Conservation (phyloP, 2,113 vertebrate species). For the Panthera leo region DNA sequence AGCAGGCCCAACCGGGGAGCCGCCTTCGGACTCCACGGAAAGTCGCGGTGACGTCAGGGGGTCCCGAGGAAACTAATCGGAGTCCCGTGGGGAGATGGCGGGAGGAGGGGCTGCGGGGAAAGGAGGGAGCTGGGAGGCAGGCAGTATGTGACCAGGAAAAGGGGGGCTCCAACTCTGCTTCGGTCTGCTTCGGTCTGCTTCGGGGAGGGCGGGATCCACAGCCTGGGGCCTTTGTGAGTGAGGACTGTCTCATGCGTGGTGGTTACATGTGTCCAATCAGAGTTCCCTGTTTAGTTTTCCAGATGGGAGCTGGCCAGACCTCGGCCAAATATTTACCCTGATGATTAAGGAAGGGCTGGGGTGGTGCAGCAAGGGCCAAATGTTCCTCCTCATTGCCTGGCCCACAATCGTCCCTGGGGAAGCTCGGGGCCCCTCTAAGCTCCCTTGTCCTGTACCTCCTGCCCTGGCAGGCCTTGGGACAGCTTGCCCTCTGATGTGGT, state of each 20-base stretch:
- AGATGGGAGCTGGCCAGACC: neutral
- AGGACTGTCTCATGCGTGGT: neutral
- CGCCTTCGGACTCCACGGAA: neutral
- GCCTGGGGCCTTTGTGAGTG: neutral
- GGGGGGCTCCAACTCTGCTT: neutral
- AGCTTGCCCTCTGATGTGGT: neutral
- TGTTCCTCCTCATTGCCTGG: neutral
- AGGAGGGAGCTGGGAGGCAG: neutral
- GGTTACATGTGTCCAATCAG: neutral
- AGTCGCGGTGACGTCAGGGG: neutral
- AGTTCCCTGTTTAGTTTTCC: conserved; percentile 10
- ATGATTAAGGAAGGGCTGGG: neutral
- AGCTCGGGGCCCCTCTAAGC: too few relatives aligned
- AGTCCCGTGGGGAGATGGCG: neutral
- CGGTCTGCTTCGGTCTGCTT: neutral
- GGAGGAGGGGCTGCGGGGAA: too few relatives aligned
- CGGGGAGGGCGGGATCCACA: neutral
- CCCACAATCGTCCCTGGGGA: neutral
- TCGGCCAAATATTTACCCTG: neutral
- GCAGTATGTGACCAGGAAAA: rapidly evolving
- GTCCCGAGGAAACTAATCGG: neutral
- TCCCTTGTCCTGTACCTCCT: neutral
- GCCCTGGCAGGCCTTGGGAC: neutral
- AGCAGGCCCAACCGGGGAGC: neutral
- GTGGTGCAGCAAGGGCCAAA: neutral